Conservation (phyloP, 2,797 vertebrate genomes). For the Mus caroli region DNA sequence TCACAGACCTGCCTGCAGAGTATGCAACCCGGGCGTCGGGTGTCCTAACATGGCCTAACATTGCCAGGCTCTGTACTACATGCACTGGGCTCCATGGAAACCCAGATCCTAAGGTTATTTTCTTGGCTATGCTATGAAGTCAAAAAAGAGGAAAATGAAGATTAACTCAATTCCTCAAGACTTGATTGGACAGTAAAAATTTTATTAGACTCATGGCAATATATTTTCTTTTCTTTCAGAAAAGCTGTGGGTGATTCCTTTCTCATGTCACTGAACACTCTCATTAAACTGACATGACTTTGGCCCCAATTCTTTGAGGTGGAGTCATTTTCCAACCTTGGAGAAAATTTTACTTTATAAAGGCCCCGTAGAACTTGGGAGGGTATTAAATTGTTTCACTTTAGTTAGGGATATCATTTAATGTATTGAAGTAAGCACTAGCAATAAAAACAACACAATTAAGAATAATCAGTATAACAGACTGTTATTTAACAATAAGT, state of each 20-base stretch:
- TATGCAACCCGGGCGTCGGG: not conserved
- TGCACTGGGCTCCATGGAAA: not conserved
- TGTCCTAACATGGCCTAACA: not conserved
- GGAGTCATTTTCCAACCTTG: slow-evolving; percentile 57
- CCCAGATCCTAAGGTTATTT: not conserved
- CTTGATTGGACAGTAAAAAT: slow-evolving; percentile 19
- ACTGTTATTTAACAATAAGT: not conserved
- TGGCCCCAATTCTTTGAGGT: slow-evolving; percentile 37
- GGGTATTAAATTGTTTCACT: slow-evolving; percentile 50
- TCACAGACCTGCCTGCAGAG: not conserved
- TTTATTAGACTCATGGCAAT: slow-evolving; percentile 57
- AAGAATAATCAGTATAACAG: slow-evolving; percentile 43
- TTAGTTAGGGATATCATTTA: slow-evolving; percentile 35
- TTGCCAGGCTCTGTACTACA: not conserved
- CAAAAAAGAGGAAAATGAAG: slow-evolving; percentile 35
- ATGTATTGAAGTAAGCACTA: slow-evolving; percentile 37
- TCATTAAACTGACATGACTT: slow-evolving; percentile 59
- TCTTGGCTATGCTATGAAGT: not conserved
- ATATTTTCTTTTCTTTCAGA: slow-evolving; percentile 42
- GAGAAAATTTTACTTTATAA: slow-evolving; percentile 75
- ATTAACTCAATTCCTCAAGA: slow-evolving; percentile 17
- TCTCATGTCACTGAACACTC: slow-evolving; percentile 46
- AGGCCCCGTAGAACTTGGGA: slow-evolving; percentile 15
- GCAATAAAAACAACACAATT: slow-evolving; percentile 54
- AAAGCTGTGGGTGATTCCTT: slow-evolving; percentile 45